Conservation (phyloP, 2,113 vertebrate species). For the Potamarius usumacintae region DNA sequence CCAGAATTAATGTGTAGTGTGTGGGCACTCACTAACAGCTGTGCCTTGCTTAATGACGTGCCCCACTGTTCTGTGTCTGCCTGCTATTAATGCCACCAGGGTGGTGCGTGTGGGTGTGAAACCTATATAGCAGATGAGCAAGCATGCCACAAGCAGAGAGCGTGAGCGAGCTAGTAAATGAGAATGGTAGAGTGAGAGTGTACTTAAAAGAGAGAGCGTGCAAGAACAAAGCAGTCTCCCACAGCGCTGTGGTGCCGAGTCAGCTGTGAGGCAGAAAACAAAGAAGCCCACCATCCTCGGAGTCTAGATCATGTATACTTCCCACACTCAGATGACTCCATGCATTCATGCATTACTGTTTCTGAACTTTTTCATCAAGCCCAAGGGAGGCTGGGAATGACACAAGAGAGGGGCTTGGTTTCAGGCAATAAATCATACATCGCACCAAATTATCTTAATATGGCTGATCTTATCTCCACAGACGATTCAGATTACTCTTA, state of each 20-base stretch:
- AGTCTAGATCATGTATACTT: constrained; percentile 20
- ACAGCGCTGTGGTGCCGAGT: constrained; percentile 61
- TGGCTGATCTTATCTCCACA: background rate
- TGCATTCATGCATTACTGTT: constrained; percentile 8
- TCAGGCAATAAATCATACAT: constrained; percentile 17
- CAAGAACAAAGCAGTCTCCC: constrained; percentile 24
- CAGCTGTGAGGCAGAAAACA: constrained; percentile 62
- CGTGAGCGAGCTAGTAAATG: constrained; percentile 3
- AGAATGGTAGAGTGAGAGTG: constrained; percentile 14
- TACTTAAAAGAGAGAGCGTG: constrained; percentile 39
- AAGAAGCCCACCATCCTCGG: constrained; percentile 57
- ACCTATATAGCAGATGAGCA: constrained; percentile 41
- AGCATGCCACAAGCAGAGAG: constrained; percentile 28
- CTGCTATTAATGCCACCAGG: constrained; percentile 41
- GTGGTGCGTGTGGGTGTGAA: constrained; percentile 37
- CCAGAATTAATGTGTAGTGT: constrained; percentile 11
- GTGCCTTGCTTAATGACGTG: constrained; percentile 29
- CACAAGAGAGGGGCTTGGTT: background rate
- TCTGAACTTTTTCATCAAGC: constrained; percentile 13
- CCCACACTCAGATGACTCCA: constrained; percentile 14
- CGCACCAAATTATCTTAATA: background rate
- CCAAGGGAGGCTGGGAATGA: constrained; percentile 11
- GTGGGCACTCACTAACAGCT: constrained; percentile 52
- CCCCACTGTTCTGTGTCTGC: constrained; percentile 34
- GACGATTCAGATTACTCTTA: background rate